Percentiles rank a stretch among this genome's conserved stretches.
These are phyloP conservation scores for Geococcyx californianus DNA, from an alignment of 2,113 vertebrate genomes.

Conservation along the genomic window DNA sequence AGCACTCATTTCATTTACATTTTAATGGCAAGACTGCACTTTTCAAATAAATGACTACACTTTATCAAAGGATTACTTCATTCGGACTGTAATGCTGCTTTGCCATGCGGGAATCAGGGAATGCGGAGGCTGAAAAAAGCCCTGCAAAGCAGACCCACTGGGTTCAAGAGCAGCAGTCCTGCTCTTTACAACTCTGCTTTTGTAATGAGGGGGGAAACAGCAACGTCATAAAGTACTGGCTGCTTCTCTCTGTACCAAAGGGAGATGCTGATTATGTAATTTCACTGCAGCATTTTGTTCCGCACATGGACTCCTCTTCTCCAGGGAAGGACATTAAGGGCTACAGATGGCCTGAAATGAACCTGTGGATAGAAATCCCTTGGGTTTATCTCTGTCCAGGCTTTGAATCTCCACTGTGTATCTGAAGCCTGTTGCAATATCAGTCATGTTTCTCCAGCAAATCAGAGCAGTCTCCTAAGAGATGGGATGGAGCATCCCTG, in stretches of 20 bases:
- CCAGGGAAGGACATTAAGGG: not conserved
- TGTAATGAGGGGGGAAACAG: not conserved
- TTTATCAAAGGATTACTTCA: slow-evolving; percentile 74
- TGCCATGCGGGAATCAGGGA: not conserved
- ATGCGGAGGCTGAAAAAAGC: not conserved
- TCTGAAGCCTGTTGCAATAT: not conserved
- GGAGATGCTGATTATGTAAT: not conserved
- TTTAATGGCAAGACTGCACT: slow-evolving; percentile 72
- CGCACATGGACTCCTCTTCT: not conserved
- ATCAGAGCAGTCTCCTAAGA: not conserved
- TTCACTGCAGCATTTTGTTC: not conserved
- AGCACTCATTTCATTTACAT: slow-evolving; percentile 75
- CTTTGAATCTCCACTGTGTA: not conserved
- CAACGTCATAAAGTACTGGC: not conserved
- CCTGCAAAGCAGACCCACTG: not conserved
- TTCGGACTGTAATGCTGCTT: slow-evolving; percentile 15
- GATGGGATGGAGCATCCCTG: not conserved
- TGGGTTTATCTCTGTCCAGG: not conserved
- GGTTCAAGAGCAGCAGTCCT: not conserved
- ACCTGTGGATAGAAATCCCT: not conserved
- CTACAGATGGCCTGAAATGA: not conserved
- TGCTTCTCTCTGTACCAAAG: not conserved
- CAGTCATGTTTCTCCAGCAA: not conserved
- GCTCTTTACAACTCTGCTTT: not conserved
- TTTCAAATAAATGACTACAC: slow-evolving; percentile 68